Conservation (phyloP, 2,888 invertebrate species). For the Biston stratarius region DNA sequence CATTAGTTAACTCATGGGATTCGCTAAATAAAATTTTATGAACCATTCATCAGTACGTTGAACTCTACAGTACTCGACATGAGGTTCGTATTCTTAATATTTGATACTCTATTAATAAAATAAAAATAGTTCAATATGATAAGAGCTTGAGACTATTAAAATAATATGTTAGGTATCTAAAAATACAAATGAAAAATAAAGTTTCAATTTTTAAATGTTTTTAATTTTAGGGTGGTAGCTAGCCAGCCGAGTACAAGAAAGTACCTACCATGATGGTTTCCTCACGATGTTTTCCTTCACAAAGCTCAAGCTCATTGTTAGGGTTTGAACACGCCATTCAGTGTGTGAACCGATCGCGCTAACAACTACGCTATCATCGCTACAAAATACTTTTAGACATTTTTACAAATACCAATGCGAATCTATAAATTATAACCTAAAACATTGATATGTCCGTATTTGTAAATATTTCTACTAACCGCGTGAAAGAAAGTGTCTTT, state of each 20-base stretch:
- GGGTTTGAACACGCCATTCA: too few species aligned
- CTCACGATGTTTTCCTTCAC: too few species aligned
- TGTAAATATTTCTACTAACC: neutral
- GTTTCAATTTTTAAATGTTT: too few species aligned
- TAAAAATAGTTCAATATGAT: neutral
- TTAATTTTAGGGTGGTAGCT: too few species aligned
- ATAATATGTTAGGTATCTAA: neutral
- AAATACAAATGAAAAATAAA: neutral
- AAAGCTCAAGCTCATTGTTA: too few species aligned
- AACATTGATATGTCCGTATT: neutral
- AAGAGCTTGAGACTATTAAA: neutral
- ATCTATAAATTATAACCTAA: too few species aligned
- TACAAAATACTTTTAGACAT: too few species aligned
- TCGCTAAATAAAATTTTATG: slow-evolving; percentile 15
- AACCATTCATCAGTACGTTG: slow-evolving; percentile 13
- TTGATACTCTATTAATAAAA: neutral
- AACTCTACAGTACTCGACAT: slow-evolving; percentile 7
- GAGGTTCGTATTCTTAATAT: slow-evolving; percentile 10
- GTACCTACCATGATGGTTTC: too few species aligned
- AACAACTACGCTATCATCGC: too few species aligned
- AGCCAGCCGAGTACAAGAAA: too few species aligned
- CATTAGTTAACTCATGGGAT: slow-evolving; percentile 12
- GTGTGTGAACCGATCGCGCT: too few species aligned
- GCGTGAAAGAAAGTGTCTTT: slow-evolving; percentile 23
- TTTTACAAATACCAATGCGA: too few species aligned